Evolutionary conservation across 2,797 vertebrate genomes (phyloP), one percentile per base, ranked within the genome.

Genomic region (Eospalax fontanierii): DNA sequence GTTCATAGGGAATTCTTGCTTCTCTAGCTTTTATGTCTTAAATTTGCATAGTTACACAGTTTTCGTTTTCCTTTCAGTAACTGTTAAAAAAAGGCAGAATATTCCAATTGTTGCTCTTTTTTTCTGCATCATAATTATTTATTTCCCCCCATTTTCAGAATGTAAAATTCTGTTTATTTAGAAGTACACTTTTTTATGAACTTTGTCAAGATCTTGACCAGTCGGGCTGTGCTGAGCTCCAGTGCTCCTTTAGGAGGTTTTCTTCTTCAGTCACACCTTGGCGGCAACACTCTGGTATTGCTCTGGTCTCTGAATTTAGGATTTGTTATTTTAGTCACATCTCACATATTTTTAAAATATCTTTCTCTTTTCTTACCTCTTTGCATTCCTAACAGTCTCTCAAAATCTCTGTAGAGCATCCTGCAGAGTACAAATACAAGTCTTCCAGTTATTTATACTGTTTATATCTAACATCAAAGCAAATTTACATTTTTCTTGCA

Each of bases 81-180:
- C 33, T 43, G 33, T 86, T 80, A 9, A 21, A 46, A 75, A 92
- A 79, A 57, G 33, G 90, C 75, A 24, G 30, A 75, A 12, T 10
- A 82, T 68, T 63, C 46, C 38, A 6, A 83, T 30, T 78, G 0
- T 30, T 92, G 21, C 19, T 59, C 78, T 79, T 83, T 79, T 57
- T 84, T 87, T 84, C 46, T 91, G 33, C 73, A 40, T 50, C 54
- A 6, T 50, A 84, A 91, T 88, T 81, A 68, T 50, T 73, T 1
- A 40, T 40, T 40, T 73, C 40, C 71, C 24, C 22, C 35, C 70
- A 38, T 73, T 7, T 40, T 38, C 21, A 80, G 33, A 33, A 88
- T 82, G 88, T 35, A 85, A 88, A 93, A 76, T 26, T 71, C 26
- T 71, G 19, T 54, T 78, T 79, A 70, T 79, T 93, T 80, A 94